Base-by-base conservation (phyloP, 2,888 invertebrate genomes). In the Pollenia labialis region DNA sequence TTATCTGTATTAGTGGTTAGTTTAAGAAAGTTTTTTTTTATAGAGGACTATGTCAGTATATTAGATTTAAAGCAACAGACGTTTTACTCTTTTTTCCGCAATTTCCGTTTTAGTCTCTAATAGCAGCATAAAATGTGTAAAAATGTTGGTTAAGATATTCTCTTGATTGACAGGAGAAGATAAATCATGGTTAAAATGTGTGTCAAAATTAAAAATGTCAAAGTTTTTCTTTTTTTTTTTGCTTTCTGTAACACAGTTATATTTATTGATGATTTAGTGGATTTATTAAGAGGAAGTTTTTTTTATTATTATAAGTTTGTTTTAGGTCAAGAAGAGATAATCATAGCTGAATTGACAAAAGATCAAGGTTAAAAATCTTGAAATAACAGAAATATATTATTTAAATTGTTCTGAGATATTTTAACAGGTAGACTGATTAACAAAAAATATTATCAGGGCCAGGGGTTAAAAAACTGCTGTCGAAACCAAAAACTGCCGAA, bases 161-260 rank as follows among this genome's bases (percentile, higher is more conserved):
- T 14, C 14, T 11, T 82, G 82, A 82, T 82, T 82, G 76, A 76
- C 82, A 82, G 16, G 52, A 69, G 62, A 14, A 62, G 68, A 82
- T 82, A 82, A 82, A 82, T 82, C 54, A 69, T 76, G 54, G 32
- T 32, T 16, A 60, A 9, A 76, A 75, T 69, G 40, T 82, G 54
- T 76, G 82, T 71, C 76, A 82, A 69, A 76, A 52, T 46, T 68
- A 18, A 54, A 52, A 50, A 14, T 71, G 76, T 46, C 18, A 58
- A 56, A 54, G 12, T 72, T 54, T 23, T 71, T 32, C 32, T 40
- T 14, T n/a, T 11, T 50, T 48, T 1, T 42, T 18, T 1, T 40
- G 11, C 12, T 42, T 44, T 58, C 23, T 48, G 9, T 52, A 58
- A 40, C 16, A 10, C n/a, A 50, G 32, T n/a, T 50, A 46, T 66